A percentile compares a stretch with the other conserved stretches of the same genome.
phyloP scores from a whole-genome alignment of 2,113 vertebrate genomes.

The Heterotilapia buettikoferi region DNA sequence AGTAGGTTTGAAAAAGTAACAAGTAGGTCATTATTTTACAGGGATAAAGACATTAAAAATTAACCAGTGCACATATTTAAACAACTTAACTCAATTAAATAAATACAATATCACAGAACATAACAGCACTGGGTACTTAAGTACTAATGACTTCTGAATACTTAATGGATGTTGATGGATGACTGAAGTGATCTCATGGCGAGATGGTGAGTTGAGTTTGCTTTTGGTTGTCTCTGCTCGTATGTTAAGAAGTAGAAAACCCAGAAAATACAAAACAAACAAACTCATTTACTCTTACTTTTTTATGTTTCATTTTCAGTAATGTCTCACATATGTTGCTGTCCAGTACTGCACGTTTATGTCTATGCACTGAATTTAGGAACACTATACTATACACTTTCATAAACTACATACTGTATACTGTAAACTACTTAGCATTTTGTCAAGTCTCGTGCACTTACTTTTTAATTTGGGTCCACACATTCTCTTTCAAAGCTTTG shows the following conservation, averaged over 20 bases:
- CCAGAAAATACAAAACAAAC: not conserved
- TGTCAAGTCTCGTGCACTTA: not conserved
- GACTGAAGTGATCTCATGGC: not conserved
- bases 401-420: not conserved
- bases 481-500: constrained; percentile 27
- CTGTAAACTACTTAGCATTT: not conserved
- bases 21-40: not conserved
- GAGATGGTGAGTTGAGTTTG: not conserved
- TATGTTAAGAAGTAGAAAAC: not conserved
- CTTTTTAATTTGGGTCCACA: not conserved
- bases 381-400: not conserved
- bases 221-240: not conserved
- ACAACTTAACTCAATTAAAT: not conserved
- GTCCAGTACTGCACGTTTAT: not conserved
- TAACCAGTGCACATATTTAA: not conserved
- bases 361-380: not conserved
- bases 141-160: not conserved
- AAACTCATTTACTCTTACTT: not conserved
- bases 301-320: not conserved
- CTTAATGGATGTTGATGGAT: not conserved
- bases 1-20: not conserved
- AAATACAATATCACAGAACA: not conserved
- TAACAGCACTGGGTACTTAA: not conserved
- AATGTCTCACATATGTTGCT: not conserved
- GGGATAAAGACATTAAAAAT: not conserved